These are phyloP conservation scores for Chamaetylas fuelleborni DNA, from an alignment of 2,113 vertebrate species.

Conservation along the genomic window DNA sequence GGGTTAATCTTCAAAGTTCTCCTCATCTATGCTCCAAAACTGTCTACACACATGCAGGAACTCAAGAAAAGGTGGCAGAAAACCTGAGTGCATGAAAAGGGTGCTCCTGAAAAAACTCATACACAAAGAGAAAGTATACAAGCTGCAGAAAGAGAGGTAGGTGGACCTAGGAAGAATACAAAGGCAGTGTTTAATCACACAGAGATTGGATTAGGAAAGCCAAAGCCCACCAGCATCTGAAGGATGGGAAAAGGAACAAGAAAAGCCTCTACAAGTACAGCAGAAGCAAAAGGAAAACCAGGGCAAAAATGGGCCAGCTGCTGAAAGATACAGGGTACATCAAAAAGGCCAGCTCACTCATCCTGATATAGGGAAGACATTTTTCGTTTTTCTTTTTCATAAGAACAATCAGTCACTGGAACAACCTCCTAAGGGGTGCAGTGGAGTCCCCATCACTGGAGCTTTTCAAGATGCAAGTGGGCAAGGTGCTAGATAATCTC, in stretches of 20 bases:
- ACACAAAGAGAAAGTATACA: background rate
- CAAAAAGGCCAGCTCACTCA: background rate
- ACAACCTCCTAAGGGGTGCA: background rate
- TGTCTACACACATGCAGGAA: background rate
- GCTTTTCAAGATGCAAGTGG: background rate
- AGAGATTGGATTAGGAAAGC: background rate
- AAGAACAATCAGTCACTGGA: background rate
- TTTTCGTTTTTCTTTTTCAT: background rate
- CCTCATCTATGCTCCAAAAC: background rate
- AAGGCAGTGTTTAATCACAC: background rate
- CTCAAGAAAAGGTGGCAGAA: background rate
- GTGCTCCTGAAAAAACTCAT: background rate
- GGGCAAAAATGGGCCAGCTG: background rate
- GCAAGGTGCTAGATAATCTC: background rate
- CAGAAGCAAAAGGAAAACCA: background rate
- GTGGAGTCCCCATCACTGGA: background rate
- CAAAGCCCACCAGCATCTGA: background rate
- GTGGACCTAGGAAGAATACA: background rate
- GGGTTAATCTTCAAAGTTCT: background rate
- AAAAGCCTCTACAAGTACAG: background rate
- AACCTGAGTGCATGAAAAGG: background rate
- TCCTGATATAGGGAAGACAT: background rate
- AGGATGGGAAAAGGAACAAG: background rate
- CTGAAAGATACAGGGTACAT: background rate
- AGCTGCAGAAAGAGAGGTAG: background rate